These are phyloP conservation scores for Pseudococcus viburni DNA, from an alignment of 2,888 invertebrate species.

Conservation along the genomic window DNA sequence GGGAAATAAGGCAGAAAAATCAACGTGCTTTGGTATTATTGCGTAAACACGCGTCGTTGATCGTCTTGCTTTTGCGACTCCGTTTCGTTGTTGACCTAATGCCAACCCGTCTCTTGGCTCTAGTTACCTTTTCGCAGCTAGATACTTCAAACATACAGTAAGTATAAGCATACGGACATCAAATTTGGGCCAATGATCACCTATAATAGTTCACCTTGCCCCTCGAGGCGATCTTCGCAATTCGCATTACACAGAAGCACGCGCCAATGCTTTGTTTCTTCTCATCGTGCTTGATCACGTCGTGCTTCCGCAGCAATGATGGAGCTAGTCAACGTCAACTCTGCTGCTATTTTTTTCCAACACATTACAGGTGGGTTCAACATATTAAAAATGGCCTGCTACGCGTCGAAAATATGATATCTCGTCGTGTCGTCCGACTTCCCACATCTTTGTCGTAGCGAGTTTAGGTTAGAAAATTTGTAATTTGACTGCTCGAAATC, in stretches of 20 bases:
- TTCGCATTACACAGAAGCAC: not conserved
- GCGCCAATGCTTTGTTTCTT: not conserved
- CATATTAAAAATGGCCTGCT: too few relatives aligned
- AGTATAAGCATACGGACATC: not conserved
- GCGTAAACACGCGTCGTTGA: not conserved
- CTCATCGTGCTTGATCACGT: not conserved
- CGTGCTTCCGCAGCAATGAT: not conserved
- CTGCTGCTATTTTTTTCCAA: not conserved
- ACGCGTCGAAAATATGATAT: not conserved
- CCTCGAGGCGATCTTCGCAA: not conserved
- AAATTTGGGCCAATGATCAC: constrained; percentile 23
- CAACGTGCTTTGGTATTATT: not conserved
- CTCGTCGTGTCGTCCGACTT: not conserved
- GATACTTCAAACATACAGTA: not conserved
- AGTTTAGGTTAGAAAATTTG: not conserved
- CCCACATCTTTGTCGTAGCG: not conserved
- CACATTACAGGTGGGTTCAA: not conserved
- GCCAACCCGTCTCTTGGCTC: constrained; percentile 10
- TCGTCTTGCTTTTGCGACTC: not conserved
- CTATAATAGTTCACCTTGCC: not conserved
- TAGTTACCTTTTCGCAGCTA: not conserved
- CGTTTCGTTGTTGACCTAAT: constrained; percentile 6
- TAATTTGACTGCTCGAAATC: not conserved
- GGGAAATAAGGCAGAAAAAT: not conserved
- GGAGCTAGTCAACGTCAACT: not conserved